Percentiles rank a stretch among this genome's conserved stretches.
These are phyloP conservation scores for Auanema freiburgensis DNA, from an alignment of 2,888 invertebrate genomes.

Conservation along the genomic window DNA sequence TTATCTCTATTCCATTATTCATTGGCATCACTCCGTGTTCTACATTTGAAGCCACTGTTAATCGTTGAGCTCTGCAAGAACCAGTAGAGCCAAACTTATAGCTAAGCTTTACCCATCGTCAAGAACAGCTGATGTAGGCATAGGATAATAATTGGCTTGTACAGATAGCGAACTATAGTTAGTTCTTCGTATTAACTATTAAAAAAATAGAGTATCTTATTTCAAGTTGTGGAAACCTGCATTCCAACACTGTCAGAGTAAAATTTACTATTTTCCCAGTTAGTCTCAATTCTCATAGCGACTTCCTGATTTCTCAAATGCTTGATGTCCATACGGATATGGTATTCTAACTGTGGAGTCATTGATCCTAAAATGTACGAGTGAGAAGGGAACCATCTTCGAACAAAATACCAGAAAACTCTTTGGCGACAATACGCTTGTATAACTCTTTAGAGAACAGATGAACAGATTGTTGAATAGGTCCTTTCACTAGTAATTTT, in stretches of 20 bases:
- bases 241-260: conserved; percentile 43
- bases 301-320: conserved; percentile 37
- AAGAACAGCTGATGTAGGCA: conserved; percentile 45
- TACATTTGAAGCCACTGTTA: conserved; percentile 26
- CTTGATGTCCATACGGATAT: conserved; percentile 32
- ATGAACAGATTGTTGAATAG: conserved; percentile 27
- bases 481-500: conserved; percentile 26
- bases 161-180: conserved; percentile 19
- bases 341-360: conserved; percentile 26
- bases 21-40: conserved; percentile 27
- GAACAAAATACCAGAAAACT: conserved; percentile 21
- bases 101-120: conserved; percentile 12
- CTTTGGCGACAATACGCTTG: conserved; percentile 25
- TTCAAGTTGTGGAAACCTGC: conserved; percentile 24
- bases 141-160: conserved; percentile 48
- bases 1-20: conserved; percentile 24
- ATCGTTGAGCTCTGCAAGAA: conserved; percentile 2
- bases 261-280: conserved; percentile 9
- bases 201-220: not conserved
- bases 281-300: conserved; percentile 26
- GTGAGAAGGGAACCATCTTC: not conserved
- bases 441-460: conserved; percentile 22
- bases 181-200: conserved; percentile 32
- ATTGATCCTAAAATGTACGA: too few species aligned
- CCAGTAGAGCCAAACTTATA: not conserved